Evolutionary conservation across 92 coral and sea anemone species (phyloP), one percentile per base, ranked within the genome.

Genomic region (Epizoanthus stellaris): DNA sequence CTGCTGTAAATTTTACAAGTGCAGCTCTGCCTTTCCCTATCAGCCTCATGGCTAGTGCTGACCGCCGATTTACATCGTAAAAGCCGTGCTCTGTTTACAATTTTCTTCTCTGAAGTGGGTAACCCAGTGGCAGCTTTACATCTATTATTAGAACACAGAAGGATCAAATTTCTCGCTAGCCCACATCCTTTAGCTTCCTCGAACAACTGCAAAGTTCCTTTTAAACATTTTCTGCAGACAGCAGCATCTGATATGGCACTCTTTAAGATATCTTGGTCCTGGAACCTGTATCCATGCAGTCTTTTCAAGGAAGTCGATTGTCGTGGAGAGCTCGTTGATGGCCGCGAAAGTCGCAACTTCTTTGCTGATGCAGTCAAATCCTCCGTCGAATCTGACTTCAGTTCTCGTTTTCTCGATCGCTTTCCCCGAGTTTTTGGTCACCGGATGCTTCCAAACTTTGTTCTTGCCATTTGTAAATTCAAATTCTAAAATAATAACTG

Each of bases 11-110:
- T 64, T 83, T 83, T n/a, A 77, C 73, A 21, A 86, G 79, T 77
- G 85, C 85, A 36, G 89, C 89, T 52, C 85, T 86, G 30, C 85
- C 85, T 68, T 76, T 52, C 53, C 89, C 85, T 19, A 86, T 86
- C 25, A 72, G 52, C 59, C 72, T 40, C 87, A 57, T 84, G 59
- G 89, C 89, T 67, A 86, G 70, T 11, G 73, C 69, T 79, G 89
- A 86, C 40, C 81, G 72, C 39, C 85, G 71, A 69, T 79, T 79
- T 39, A 86, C 80, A 42, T 86, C 85, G 61, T 77, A 86, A 60
- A 86, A 86, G 54, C 85, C 85, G 85, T 52, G 89, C 70, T 76
- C 77, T 86, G 36, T 85, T 77, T 7, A 42, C 43, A 38, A 68
- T 16, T 43, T 77, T 79, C 71, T 66, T 86, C 79, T 86, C 80